Percentiles rank a stretch among this genome's conserved stretches.
phyloP scores from a whole-genome alignment of 2,113 vertebrate species.

The Paramisgurnus dabryanus region DNA sequence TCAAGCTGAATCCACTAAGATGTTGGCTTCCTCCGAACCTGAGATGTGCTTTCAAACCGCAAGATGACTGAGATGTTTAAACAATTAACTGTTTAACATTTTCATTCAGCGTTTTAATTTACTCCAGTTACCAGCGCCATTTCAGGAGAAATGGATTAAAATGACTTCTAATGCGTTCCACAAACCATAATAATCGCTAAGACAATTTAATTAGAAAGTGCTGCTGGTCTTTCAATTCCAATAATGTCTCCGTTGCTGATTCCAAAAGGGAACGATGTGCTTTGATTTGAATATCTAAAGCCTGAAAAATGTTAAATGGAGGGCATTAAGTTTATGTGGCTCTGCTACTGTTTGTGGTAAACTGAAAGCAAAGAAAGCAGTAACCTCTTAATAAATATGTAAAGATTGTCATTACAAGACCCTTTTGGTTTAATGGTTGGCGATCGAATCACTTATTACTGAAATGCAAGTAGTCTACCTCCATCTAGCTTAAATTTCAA shows the following conservation, averaged over 20 bases:
- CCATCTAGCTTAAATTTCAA: neutral
- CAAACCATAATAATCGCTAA: conserved; percentile 18
- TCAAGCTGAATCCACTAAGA: conserved; percentile 26
- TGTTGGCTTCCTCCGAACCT: conserved; percentile 30
- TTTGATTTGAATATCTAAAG: neutral
- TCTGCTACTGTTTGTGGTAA: neutral
- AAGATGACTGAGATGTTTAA: neutral
- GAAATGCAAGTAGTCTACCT: neutral
- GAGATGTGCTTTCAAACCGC: conserved; percentile 19
- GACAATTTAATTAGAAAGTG: conserved; percentile 1
- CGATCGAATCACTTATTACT: too few relatives aligned
- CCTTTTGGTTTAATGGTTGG: too few relatives aligned
- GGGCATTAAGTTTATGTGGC: neutral
- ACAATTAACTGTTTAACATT: neutral
- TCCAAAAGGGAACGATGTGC: neutral
- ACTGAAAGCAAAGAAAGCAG: too few relatives aligned
- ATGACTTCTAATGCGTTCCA: neutral
- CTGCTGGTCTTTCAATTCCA: conserved; percentile 38
- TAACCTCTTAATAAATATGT: too few relatives aligned
- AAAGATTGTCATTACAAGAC: neutral
- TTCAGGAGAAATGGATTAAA: conserved; percentile 10
- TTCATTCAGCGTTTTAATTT: conserved; percentile 1
- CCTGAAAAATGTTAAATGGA: neutral
- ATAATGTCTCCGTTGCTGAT: neutral
- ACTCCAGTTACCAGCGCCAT: neutral